Conservation (phyloP, 1,140 invertebrate genomes). For the Eueides isabella region DNA sequence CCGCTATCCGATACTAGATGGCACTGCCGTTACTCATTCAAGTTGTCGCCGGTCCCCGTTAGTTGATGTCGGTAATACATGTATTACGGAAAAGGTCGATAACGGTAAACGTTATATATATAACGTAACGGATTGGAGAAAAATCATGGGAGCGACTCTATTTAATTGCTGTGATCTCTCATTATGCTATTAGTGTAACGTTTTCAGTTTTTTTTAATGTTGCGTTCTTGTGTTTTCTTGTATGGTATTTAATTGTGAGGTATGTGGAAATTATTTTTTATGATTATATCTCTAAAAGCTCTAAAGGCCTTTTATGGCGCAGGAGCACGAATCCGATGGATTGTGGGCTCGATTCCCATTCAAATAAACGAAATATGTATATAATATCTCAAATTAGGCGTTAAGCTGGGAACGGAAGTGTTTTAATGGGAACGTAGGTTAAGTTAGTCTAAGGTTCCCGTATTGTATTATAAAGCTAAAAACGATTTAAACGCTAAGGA, state of each 20-base stretch:
- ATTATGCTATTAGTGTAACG: constrained; percentile 4
- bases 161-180: constrained; percentile 17
- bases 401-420: no score
- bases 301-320: no score
- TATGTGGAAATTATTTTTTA: background rate
- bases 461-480: no score
- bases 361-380: no score
- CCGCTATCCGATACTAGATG: constrained; percentile 73
- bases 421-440: no score
- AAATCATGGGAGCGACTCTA: constrained; percentile 32
- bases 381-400: no score
- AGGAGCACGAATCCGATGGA: no score
- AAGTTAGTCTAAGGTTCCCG: no score
- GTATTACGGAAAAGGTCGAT: constrained; percentile 60
- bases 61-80: constrained; percentile 56
- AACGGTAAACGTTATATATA: constrained; percentile 56
- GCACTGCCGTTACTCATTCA: constrained; percentile 66
- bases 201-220: constrained; percentile 8
- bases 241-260: background rate
- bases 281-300: background rate
- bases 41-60: constrained; percentile 62
- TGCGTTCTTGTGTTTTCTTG: background rate
- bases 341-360: no score
- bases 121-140: constrained; percentile 49
- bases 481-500: no score